Percentiles rank a stretch among this genome's conserved stretches.
Evolutionary conservation across 2,113 vertebrate species (phyloP).

Genomic region (Rhea pennata): DNA sequence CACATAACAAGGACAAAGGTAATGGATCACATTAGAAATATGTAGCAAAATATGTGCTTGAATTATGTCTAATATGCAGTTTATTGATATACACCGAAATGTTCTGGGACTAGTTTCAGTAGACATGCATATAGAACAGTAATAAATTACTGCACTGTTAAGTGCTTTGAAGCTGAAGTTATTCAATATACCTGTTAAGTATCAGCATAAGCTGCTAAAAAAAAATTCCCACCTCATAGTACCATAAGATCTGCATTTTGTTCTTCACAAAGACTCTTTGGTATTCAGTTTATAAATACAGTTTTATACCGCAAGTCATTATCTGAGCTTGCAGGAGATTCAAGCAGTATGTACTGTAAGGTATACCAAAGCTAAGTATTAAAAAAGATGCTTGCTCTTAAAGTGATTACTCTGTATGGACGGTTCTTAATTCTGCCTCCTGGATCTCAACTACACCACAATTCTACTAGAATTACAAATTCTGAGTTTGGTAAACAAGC

Average conservation of each 20-base stretch:
- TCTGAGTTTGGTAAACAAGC: constrained; percentile 35
- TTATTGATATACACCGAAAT: neutral
- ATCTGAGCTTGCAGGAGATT: constrained; percentile 17
- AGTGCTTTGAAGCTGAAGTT: neutral
- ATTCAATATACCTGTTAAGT: neutral
- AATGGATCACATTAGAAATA: neutral
- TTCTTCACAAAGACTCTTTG: neutral
- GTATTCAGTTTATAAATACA: constrained; percentile 8
- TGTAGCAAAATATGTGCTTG: neutral
- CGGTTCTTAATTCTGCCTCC: constrained; percentile 49
- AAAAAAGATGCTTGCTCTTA: neutral
- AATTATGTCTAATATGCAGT: neutral
- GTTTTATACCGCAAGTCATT: neutral
- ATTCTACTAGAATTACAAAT: constrained; percentile 54
- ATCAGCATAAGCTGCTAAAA: neutral
- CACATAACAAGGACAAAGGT: neutral
- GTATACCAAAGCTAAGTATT: neutral
- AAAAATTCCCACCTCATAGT: neutral
- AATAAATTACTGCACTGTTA: neutral
- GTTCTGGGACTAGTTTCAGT: neutral
- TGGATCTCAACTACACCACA: constrained; percentile 52
- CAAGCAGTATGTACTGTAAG: neutral
- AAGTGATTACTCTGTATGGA: constrained; percentile 49
- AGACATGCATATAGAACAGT: neutral
- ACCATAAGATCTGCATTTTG: neutral